phyloP scores from a whole-genome alignment of 1,140 invertebrate genomes.

The Agraylea sexmaculata region DNA sequence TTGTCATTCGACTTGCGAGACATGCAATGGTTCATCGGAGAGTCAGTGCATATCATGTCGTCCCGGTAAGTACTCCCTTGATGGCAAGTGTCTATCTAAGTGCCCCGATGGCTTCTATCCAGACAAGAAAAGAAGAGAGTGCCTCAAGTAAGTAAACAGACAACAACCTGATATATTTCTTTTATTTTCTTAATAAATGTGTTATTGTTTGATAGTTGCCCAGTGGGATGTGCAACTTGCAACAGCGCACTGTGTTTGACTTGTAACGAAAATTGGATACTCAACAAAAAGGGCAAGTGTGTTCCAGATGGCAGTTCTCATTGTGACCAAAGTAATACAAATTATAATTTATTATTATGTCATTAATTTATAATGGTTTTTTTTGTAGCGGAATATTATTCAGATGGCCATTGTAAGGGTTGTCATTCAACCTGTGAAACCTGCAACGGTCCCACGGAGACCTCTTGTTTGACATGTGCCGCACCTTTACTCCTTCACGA shows the following conservation, averaged over 20 bases:
- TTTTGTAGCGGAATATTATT: slow-evolving; percentile 49
- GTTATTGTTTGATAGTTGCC: slow-evolving; percentile 40
- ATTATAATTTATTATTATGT: background rate
- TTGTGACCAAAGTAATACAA: slow-evolving; percentile 44
- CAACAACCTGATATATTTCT: background rate
- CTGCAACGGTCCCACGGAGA: slow-evolving; percentile 54
- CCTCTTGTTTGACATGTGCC: slow-evolving; percentile 56
- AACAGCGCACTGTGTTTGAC: slow-evolving; percentile 52
- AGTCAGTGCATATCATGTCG: slow-evolving; percentile 71
- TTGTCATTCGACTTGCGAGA: slow-evolving; percentile 69
- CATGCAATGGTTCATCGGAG: slow-evolving; percentile 64
- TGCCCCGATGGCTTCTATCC: slow-evolving; percentile 62
- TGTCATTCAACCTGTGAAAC: slow-evolving; percentile 61
- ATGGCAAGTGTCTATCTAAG: slow-evolving; percentile 48
- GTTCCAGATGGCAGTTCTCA: slow-evolving; percentile 49
- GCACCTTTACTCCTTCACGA: slow-evolving; percentile 53
- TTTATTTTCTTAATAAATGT: background rate
- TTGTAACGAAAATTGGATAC: slow-evolving; percentile 56
- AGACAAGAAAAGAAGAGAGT: slow-evolving; percentile 64
- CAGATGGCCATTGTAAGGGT: slow-evolving; percentile 49
- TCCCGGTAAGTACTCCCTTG: slow-evolving; percentile 49
- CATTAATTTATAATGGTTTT: background rate
- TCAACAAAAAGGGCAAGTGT: slow-evolving; percentile 61
- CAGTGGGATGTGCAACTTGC: slow-evolving; percentile 60
- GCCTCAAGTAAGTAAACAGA: slow-evolving; percentile 38